Evolutionary conservation across 2,797 vertebrate species (phyloP), one percentile per base, ranked within the genome.

Genomic region (Phaenicophaeus curvirostris): DNA sequence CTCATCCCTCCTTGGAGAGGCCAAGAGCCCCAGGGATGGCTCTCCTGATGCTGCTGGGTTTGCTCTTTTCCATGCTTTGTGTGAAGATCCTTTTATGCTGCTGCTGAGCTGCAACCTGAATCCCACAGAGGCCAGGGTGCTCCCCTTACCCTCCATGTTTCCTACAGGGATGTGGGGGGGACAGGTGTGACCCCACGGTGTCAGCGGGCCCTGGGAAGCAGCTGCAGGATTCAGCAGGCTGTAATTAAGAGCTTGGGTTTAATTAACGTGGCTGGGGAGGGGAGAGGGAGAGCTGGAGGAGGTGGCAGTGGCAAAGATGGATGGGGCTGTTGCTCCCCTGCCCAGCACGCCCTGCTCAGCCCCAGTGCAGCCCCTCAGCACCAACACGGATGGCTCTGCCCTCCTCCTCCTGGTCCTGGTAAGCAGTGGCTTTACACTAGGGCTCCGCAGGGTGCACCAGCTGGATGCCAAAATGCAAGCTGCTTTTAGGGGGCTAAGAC

Each of bases 361-460:
- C 54, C 46, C 19, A 18, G 35, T 3, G 2, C 62, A 51, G 83
- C 48, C n/a, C 90, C 44, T 23, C 2, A 3, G 62, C 74, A 84
- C 17, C 57, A 13, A 10, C 42, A 11, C 33, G 1, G 57, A 33
- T 5, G 53, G 77, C 65, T 89, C 69, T 92, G 77, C 73, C 84
- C 85, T 85, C 7, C 58, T 87, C 76, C 65, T 81, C 33, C 27
- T 11, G 14, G 19, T 28, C 14, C 31, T 1, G 2, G 16, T 1
- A 3, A 53, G 25, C 0, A 0, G 1, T 31, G 41, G 18, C 6
- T 85, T 66, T 25, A 17, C 17, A 1, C 3, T 3, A 42, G 35
- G 57, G 23, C 39, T 35, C 27, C 31, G 14, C 4, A 37, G 44
- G 35, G 21, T 20, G 41, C 44, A 14, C 30, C 17, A 67, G 18